Base-by-base conservation (phyloP, 2,888 invertebrate species). In the Nineta flava region DNA sequence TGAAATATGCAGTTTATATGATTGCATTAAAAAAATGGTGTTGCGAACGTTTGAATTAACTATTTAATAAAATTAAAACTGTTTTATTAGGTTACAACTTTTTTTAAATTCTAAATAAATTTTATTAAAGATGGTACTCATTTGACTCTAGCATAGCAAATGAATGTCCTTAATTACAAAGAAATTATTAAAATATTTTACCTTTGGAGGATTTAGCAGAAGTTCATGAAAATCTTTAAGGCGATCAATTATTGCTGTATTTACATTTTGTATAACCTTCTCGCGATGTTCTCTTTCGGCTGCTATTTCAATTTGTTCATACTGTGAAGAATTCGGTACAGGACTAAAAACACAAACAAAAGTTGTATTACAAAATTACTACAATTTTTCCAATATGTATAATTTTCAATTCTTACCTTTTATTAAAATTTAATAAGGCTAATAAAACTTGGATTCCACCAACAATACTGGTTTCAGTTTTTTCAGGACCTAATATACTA, bases 361-460 rank as follows among this genome's bases (percentile, higher is more conserved):
- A 19, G 17, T 44, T 44, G 6, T 44, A 21, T n/a, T n/a, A 26
- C 26, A 26, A 26, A 26, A 7, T 1, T 7, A 26, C 4, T 26
- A n/a, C n/a, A 7, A 26, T 26, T 26, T 26, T 26, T 26, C 7
- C 4, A 26, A 7, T 26, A 5, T 26, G 4, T 26, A 6, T n/a
- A n/a, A n/a, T n/a, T n/a, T n/a, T n/a, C n/a, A n/a, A n/a, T 26
- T 26, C 19, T 3, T 26, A 26, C 26, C 26, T 63, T 62, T 65
- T 66, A 57, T 69, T 67, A 56, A 69, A 66, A 57, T 77, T 77
- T 58, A 87, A 70, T 60, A 87, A 72, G 55, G 79, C 76, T 62
- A 87, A 76, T 66, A 90, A 76, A 64, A 90, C 80, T 67, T 79
- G 77, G 61, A 87, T 79, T 62, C 87, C 88, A 67, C 83, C 81